These are phyloP conservation scores for Scolanthus callimorphus DNA, from an alignment of 92 coral and sea anemone genomes.

Conservation along the genomic window DNA sequence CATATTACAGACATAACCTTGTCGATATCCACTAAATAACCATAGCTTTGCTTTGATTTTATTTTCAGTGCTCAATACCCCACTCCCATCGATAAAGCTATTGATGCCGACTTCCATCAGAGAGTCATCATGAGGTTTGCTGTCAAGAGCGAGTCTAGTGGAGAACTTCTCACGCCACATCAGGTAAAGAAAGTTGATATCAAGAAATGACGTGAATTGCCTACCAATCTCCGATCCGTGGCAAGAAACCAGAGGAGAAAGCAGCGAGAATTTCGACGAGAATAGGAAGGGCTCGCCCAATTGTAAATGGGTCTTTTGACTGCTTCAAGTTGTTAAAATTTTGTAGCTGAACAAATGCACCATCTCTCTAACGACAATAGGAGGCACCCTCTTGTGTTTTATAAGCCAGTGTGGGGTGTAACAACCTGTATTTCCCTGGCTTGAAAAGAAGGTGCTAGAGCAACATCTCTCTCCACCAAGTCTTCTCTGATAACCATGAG, in stretches of 20 bases:
- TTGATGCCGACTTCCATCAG: conserved; percentile 93
- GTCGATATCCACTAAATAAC: too few relatives aligned
- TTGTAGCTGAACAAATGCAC: too few relatives aligned
- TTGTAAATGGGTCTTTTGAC: too few relatives aligned
- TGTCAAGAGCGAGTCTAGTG: conserved; percentile 66
- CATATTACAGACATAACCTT: too few relatives aligned
- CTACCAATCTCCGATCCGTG: not conserved
- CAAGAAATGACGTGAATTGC: not conserved
- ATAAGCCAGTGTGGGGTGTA: conserved; percentile 9
- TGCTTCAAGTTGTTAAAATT: too few relatives aligned
- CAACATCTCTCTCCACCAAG: conserved; percentile 85
- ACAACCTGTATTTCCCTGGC: conserved; percentile 25
- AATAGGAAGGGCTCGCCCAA: too few relatives aligned
- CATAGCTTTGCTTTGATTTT: too few relatives aligned
- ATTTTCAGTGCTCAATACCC: conserved; percentile 88
- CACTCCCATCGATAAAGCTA: conserved; percentile 33
- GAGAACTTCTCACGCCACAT: conserved; percentile 87
- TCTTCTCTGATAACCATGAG: conserved; percentile 52
- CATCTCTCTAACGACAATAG: too few relatives aligned
- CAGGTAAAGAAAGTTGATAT: too few relatives aligned
- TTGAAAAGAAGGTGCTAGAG: conserved; percentile 48
- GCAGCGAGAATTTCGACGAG: too few relatives aligned
- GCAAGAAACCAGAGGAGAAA: not conserved
- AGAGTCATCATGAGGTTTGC: conserved; percentile 89
- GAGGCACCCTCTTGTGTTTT: too few relatives aligned